Conservation (phyloP, 2,888 invertebrate genomes). For the Noctua pronuba region DNA sequence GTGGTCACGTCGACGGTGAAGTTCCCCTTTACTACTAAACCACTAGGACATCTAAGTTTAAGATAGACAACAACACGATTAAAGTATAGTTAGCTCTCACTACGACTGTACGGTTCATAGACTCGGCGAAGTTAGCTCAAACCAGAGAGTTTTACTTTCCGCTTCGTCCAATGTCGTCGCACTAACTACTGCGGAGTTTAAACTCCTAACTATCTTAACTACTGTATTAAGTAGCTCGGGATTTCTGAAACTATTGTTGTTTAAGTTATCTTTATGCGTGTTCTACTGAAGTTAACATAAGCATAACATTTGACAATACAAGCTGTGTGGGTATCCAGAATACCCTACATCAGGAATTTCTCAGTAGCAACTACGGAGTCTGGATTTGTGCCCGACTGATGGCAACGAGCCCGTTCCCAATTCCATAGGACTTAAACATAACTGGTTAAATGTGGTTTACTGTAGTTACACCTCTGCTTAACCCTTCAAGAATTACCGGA, state of each 20-base stretch:
- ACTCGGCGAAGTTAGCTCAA: constrained; percentile 27
- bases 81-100: constrained; percentile 24
- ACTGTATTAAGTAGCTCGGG: constrained; percentile 6
- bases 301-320: background rate
- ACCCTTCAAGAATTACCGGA: background rate
- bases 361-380: background rate
- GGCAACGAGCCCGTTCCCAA: background rate
- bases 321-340: background rate
- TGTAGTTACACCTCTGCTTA: background rate
- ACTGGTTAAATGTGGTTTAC: background rate
- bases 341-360: too few relatives aligned
- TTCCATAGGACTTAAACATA: background rate
- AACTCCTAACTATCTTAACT: constrained; percentile 38
- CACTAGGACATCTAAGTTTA: constrained; percentile 17
- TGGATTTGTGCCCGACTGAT: background rate
- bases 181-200: constrained; percentile 35
- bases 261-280: background rate
- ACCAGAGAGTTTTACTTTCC: constrained; percentile 28
- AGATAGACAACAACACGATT: constrained; percentile 34
- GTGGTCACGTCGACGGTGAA: too few relatives aligned
- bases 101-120: constrained; percentile 32
- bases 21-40: too few relatives aligned
- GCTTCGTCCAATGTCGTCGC: constrained; percentile 5
- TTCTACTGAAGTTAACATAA: background rate
- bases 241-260: constrained; percentile 1